These are phyloP conservation scores for Pseudochirops cupreus DNA, from an alignment of 2,797 vertebrate genomes.

Conservation along the genomic window DNA sequence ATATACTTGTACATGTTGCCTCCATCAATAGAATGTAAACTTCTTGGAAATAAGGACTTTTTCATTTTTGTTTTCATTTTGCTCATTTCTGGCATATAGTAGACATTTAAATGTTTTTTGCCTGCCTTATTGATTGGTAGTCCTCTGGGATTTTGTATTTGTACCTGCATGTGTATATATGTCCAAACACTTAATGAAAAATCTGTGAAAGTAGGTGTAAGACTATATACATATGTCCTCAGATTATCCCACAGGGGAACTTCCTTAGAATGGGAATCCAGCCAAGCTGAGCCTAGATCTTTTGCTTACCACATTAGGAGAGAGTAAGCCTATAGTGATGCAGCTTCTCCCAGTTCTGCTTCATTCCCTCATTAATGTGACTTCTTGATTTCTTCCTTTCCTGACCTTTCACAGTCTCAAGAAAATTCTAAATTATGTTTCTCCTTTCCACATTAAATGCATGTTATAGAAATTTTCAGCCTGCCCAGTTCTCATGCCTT, in stretches of 20 bases:
- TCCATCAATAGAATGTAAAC: background rate
- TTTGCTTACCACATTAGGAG: background rate
- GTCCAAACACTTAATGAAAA: background rate
- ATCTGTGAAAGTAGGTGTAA: background rate
- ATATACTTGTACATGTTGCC: background rate
- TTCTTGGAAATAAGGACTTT: background rate
- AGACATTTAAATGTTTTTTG: background rate
- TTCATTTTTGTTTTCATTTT: background rate
- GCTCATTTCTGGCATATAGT: background rate
- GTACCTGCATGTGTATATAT: background rate
- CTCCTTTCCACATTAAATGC: background rate
- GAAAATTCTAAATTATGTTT: background rate
- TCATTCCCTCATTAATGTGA: background rate
- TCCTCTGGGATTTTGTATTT: background rate
- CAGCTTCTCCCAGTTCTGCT: background rate
- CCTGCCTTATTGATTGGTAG: background rate
- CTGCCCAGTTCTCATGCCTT: background rate
- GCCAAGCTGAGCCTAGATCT: background rate
- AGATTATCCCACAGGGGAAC: background rate
- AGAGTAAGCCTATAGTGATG: background rate
- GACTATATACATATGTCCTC: background rate
- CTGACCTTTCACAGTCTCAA: background rate
- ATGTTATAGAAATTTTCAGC: background rate
- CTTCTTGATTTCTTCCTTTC: background rate
- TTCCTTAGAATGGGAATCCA: background rate